These are phyloP conservation scores for Drosophila melanogaster DNA, from an alignment of 1,140 invertebrate species.

Conservation along the genomic window Release_6_plus_ISO1_MT NT_033779.5:14031001-14031500, in stretches of 20 bases:
- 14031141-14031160: conserved; percentile 42
- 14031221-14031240: conserved; percentile 61
- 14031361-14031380: conserved; percentile 57
- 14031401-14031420: conserved; percentile 38
- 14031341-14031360: conserved; percentile 64
- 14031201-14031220: conserved; percentile 60
- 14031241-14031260: conserved; percentile 69
- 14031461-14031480: conserved; percentile 45
- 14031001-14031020: conserved; percentile 39
- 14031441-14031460: conserved; percentile 55
- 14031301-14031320: conserved; percentile 47
- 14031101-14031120: conserved; percentile 68
- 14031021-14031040: conserved; percentile 65
- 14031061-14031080: conserved; percentile 55
- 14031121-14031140: conserved; percentile 71
- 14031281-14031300: conserved; percentile 68
- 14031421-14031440: conserved; percentile 26
- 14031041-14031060: conserved; percentile 69
- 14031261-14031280: conserved; percentile 42
- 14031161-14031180: conserved; percentile 57
- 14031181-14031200: conserved; percentile 57
- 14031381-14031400: conserved; percentile 63
- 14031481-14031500: background rate
- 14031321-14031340: conserved; percentile 53
- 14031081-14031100: conserved; percentile 52